Base-by-base conservation (phyloP, 37 sponge, comb jelly and placozoan genomes). In the Agelas oroides region DNA sequence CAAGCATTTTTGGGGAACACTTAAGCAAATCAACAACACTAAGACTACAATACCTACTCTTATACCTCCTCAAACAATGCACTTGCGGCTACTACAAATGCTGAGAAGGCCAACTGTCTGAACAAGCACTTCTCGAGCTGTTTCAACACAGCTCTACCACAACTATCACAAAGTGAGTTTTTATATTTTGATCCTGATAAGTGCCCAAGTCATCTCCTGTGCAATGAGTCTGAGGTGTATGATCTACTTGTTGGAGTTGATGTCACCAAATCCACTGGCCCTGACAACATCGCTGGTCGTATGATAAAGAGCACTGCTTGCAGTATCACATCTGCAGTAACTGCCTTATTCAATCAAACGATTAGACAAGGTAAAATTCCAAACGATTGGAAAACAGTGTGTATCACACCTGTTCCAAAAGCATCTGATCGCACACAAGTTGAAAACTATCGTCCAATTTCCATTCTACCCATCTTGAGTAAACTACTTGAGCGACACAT, bases 391-490 rank as follows among this genome's bases (percentile, higher is more conserved):
- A 75, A 75, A 58, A 28, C 35, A 3, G 46, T 65, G 3, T 8
- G 53, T 1, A 53, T 78, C 1, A 65, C 62, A 17, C 79, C 79
- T 39, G 62, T 78, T n/a, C 79, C 79, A 33, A 78, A 78, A 40
- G n/a, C n/a, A n/a, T n/a, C n/a, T n/a, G n/a, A n/a, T n/a, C n/a
- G n/a, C n/a, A n/a, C n/a, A n/a, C n/a, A n/a, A n/a, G n/a, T n/a
- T n/a, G n/a, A n/a, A n/a, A 76, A 76, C 77, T 76, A 78, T 21
- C 35, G 79, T 62, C 65, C 79, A 1, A 78, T 78, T 3, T 78
- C 79, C 12, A 24, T 78, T 12, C 65, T 78, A 5, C 54, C 79
- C 0, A 40, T 78, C 32, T 24, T 78, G 0, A 63, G 79, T 65
- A 78, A 78, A 63, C 5, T 78, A 0, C 52, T 78, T 36, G 79